Evolutionary conservation across 2,888 invertebrate species (phyloP).

Genomic region (Hyposoter dolosus): DNA sequence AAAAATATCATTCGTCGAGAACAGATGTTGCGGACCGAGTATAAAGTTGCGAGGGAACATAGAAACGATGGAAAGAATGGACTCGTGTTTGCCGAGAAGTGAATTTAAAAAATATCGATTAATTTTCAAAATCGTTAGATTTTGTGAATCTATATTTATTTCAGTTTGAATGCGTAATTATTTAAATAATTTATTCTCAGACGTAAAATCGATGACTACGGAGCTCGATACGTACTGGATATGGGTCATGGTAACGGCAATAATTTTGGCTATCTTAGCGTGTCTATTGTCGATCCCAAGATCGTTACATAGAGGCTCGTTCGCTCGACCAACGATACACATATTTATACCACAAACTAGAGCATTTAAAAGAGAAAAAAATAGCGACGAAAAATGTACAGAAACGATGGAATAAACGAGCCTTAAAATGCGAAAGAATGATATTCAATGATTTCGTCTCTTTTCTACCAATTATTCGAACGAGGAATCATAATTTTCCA

Average conservation of each 20-base stretch:
- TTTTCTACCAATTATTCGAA: background rate
- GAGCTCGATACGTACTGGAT: conserved; percentile 57
- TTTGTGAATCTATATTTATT: background rate
- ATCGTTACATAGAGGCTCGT: conserved; percentile 30
- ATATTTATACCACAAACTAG: conserved; percentile 53
- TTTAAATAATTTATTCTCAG: conserved; percentile 34
- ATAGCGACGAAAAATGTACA: conserved; percentile 1
- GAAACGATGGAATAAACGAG: conserved; percentile 34
- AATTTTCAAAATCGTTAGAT: background rate
- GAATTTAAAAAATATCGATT: background rate
- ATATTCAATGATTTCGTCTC: background rate
- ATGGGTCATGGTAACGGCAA: conserved; percentile 51
- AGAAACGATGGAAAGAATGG: conserved; percentile 40
- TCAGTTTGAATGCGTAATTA: background rate
- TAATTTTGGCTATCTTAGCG: conserved; percentile 42
- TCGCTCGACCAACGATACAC: conserved; percentile 52
- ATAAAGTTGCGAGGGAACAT: conserved; percentile 37
- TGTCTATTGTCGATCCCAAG: conserved; percentile 54
- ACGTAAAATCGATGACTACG: conserved; percentile 32
- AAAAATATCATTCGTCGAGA: conserved; percentile 49
- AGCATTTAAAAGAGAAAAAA: background rate
- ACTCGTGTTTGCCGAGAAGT: conserved; percentile 56
- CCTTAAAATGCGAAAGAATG: background rate
- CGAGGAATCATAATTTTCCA: background rate
- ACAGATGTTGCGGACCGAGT: conserved; percentile 53